Evolutionary conservation across 53 echinoderm and acorn worm species (phyloP).

Genomic region (Crossaster papposus): DNA sequence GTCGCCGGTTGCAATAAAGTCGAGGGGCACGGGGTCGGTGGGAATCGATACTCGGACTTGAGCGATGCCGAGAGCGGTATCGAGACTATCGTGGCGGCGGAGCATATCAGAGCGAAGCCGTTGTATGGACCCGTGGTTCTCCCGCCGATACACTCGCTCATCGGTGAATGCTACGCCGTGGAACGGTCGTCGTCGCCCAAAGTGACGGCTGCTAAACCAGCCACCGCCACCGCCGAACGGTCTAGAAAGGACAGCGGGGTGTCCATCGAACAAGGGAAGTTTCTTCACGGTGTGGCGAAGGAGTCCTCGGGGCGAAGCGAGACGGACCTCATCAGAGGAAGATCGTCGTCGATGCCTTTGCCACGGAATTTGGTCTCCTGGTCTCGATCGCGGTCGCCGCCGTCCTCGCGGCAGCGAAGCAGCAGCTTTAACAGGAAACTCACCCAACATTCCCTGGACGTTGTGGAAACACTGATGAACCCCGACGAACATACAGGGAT

Average conservation of each 20-base stretch:
- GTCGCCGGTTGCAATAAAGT: background rate
- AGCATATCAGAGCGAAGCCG: background rate
- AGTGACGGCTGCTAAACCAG: background rate
- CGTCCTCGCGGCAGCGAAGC: slow-evolving; percentile 33
- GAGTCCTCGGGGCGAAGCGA: background rate
- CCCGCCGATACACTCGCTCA: slow-evolving; percentile 7
- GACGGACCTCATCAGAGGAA: slow-evolving; percentile 12
- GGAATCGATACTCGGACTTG: slow-evolving; percentile 13
- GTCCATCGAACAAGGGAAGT: slow-evolving; percentile 1
- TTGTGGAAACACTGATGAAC: slow-evolving; percentile 43
- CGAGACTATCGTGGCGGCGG: background rate
- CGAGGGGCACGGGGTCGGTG: background rate
- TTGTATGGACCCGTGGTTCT: background rate
- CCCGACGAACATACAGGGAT: slow-evolving; percentile 69
- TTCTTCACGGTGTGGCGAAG: slow-evolving; percentile 8
- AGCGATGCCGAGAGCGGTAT: slow-evolving; percentile 48
- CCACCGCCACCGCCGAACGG: background rate
- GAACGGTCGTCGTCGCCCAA: background rate
- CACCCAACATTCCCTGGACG: slow-evolving; percentile 78
- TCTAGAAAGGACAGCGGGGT: slow-evolving; percentile 36
- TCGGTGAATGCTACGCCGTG: background rate
- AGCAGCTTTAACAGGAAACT: slow-evolving; percentile 57
- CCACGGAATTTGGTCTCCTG: background rate
- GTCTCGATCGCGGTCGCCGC: slow-evolving; percentile 18
- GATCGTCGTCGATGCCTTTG: slow-evolving; percentile 10